phyloP scores from a whole-genome alignment of 2,888 invertebrate species.

The Rhaphigaster nebulosa region DNA sequence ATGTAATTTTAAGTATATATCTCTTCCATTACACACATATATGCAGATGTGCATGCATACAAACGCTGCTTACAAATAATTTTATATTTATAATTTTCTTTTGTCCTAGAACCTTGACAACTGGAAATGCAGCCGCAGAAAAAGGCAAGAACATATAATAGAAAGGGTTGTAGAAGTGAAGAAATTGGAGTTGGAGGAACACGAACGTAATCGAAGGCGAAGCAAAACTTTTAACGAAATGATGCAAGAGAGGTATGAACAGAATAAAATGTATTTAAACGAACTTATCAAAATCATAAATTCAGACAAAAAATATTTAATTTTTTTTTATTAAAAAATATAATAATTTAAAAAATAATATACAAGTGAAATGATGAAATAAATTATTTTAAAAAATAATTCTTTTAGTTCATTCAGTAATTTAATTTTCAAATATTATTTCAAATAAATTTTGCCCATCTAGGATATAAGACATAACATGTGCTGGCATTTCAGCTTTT shows the following conservation, averaged over 20 bases:
- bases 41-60: no score
- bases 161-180: slow-evolving; percentile 91
- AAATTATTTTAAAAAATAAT: no score
- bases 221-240: slow-evolving; percentile 96
- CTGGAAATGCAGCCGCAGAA: slow-evolving; percentile 93
- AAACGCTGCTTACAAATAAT: not conserved
- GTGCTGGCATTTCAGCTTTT: no score
- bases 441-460: no score
- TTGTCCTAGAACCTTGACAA: slow-evolving; percentile 86
- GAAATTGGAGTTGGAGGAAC: slow-evolving; percentile 85
- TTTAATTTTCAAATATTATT: no score
- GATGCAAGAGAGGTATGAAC: slow-evolving; percentile 84
- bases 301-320: not conserved
- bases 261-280: not conserved
- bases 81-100: slow-evolving; percentile 52
- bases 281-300: not conserved
- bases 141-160: slow-evolving; percentile 91
- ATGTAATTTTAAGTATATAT: not conserved
- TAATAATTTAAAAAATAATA: no score
- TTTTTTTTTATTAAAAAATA: no score
- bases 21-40: not conserved
- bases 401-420: no score
- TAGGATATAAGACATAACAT: no score
- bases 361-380: no score
- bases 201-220: slow-evolving; percentile 79